These are phyloP conservation scores for Silurus glanis DNA, from an alignment of 2,113 vertebrate genomes.

Conservation along the genomic window DNA sequence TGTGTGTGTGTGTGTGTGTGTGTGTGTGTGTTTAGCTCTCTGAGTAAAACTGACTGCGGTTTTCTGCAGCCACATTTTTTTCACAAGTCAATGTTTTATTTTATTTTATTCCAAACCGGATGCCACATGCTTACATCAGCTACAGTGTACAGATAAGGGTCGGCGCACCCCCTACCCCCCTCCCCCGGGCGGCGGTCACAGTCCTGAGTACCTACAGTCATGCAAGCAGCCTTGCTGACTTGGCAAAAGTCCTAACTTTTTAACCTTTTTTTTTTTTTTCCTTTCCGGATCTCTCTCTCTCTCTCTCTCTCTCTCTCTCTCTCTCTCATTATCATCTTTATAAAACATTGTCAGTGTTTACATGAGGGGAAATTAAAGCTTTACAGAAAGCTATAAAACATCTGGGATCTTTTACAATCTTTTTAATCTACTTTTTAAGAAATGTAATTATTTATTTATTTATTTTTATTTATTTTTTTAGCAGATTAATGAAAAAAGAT, in stretches of 20 bases:
- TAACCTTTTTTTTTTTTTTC: too few relatives aligned
- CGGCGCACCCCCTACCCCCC: slow-evolving; percentile 50
- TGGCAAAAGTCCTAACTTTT: slow-evolving; percentile 16
- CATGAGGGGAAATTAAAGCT: background rate
- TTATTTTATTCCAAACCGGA: slow-evolving; percentile 51
- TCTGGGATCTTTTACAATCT: background rate
- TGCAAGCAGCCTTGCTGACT: slow-evolving; percentile 66
- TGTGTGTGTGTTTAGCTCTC: background rate
- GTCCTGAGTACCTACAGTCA: slow-evolving; percentile 57
- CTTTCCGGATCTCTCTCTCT: background rate
- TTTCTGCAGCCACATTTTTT: background rate
- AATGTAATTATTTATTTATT: too few relatives aligned
- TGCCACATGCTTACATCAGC: slow-evolving; percentile 50
- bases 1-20: background rate
- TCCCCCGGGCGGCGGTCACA: slow-evolving; percentile 63
- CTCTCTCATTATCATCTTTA: too few relatives aligned
- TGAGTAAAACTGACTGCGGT: background rate
- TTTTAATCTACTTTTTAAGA: background rate
- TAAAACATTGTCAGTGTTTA: background rate
- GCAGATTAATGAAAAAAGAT: background rate
- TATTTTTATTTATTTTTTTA: background rate
- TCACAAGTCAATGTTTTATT: too few relatives aligned
- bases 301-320: background rate
- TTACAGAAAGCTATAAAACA: background rate
- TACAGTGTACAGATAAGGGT: slow-evolving; percentile 49